Percentiles rank a stretch among this genome's conserved stretches.
phyloP scores from a whole-genome alignment of 2,888 invertebrate genomes.

The Molorchus minor region DNA sequence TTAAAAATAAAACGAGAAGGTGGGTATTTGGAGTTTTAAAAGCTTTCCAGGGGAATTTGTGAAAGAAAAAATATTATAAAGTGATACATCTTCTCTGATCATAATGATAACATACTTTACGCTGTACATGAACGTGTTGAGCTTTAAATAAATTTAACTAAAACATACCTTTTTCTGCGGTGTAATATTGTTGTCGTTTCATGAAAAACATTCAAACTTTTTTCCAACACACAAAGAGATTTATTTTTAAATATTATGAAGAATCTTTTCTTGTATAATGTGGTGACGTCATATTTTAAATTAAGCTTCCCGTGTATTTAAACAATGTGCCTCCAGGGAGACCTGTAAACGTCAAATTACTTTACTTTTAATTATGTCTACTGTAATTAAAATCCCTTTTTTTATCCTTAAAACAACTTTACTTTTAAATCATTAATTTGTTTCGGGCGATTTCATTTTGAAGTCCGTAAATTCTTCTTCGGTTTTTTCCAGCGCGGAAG shows the following conservation, averaged over 20 bases:
- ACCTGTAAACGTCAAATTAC: conserved; percentile 10
- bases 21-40: no score
- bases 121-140: no score
- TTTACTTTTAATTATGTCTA: conserved; percentile 36
- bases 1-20: no score
- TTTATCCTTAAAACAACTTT: conserved; percentile 46
- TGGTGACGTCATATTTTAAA: conserved; percentile 4
- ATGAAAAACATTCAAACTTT: not conserved
- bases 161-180: no score
- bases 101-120: no score
- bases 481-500: conserved; percentile 23
- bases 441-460: conserved; percentile 48
- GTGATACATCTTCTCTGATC: no score
- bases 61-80: no score
- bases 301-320: not conserved
- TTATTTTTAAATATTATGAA: not conserved
- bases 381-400: conserved; percentile 46
- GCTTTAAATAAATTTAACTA: no score
- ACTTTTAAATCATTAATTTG: conserved; percentile 51
- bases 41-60: no score
- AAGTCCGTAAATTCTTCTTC: conserved; percentile 32
- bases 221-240: not conserved
- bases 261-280: no score
- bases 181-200: no score
- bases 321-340: conserved; percentile 4